phyloP scores from a whole-genome alignment of 2,113 vertebrate species.

The Equus quagga region DNA sequence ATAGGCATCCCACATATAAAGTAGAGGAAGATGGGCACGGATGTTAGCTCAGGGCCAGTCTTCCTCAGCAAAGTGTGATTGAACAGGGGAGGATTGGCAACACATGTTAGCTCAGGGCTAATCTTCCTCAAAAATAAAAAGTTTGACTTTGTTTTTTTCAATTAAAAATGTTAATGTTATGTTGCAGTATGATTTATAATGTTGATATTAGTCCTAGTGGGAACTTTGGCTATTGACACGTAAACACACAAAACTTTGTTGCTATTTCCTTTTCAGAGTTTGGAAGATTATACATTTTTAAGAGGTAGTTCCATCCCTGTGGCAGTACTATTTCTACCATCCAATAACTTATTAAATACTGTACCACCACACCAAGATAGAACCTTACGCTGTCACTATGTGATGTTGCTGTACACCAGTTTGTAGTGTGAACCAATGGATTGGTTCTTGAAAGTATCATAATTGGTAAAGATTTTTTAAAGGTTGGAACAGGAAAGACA shows the following conservation, averaged over 20 bases:
- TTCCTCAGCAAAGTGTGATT: too few species aligned
- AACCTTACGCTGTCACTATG: neutral
- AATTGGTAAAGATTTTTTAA: neutral
- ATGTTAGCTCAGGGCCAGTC: too few species aligned
- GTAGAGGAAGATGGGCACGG: too few species aligned
- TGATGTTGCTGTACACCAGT: neutral
- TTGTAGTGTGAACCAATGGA: neutral
- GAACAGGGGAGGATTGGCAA: too few species aligned
- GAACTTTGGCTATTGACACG: neutral
- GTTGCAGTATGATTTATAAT: neutral
- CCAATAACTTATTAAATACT: neutral
- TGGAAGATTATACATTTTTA: neutral
- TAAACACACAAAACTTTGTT: neutral
- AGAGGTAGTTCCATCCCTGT: neutral
- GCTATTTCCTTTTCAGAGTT: neutral
- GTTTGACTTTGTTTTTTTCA: neutral
- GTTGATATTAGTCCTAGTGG: neutral
- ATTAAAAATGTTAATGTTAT: neutral
- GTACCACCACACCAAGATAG: too few species aligned
- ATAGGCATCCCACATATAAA: too few species aligned
- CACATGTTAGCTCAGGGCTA: too few species aligned
- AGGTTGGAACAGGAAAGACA: neutral
- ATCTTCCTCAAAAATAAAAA: neutral
- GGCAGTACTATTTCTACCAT: neutral
- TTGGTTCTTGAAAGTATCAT: neutral